Evolutionary conservation across 2,888 invertebrate genomes (phyloP).

Genomic region (Machimus atricapillus): DNA sequence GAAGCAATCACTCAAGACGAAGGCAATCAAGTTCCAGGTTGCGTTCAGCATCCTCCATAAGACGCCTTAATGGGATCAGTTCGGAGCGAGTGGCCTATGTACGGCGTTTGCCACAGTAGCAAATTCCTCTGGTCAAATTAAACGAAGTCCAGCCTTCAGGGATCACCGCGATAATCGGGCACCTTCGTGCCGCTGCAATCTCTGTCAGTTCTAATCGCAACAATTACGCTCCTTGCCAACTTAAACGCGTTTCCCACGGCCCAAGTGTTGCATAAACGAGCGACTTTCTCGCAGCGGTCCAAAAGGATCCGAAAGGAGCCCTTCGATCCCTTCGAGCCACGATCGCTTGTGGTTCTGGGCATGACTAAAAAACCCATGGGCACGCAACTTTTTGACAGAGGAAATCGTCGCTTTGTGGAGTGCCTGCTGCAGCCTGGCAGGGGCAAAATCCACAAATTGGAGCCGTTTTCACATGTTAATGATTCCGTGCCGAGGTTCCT

Average conservation of each 20-base stretch:
- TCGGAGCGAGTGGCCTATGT: background rate
- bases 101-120: conserved; percentile 12
- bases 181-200: background rate
- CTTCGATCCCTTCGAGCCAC: background rate
- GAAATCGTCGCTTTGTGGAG: conserved; percentile 20
- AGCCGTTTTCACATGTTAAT: conserved; percentile 19
- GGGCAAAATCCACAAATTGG: conserved; percentile 1
- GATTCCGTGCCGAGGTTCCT: conserved; percentile 24
- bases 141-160: background rate
- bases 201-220: conserved; percentile 29
- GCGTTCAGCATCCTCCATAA: conserved; percentile 10
- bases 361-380: conserved; percentile 39
- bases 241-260: background rate
- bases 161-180: background rate
- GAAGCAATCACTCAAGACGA: background rate
- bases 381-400: conserved; percentile 41
- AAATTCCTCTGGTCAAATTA: conserved; percentile 36
- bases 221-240: background rate
- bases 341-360: conserved; percentile 4
- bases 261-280: background rate
- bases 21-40: conserved; percentile 2
- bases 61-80: conserved; percentile 1
- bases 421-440: background rate
- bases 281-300: background rate
- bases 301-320: background rate